A percentile compares a stretch with the other conserved stretches of the same genome.
phyloP scores from a whole-genome alignment of 2,113 vertebrate genomes.

The Eira barbara region DNA sequence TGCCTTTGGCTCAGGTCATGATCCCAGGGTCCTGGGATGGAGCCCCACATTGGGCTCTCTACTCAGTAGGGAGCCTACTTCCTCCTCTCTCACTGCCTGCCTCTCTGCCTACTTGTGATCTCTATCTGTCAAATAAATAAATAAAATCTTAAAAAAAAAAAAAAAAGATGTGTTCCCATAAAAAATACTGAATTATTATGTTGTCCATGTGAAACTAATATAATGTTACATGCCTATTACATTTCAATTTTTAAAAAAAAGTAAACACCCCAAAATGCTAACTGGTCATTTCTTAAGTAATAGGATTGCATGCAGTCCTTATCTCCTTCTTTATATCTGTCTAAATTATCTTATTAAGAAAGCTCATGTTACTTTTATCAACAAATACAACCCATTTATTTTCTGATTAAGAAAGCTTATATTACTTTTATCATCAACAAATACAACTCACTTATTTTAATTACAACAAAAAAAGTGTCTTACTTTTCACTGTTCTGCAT shows the following conservation, averaged over 20 bases:
- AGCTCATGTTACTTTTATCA: background rate
- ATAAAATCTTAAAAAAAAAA: no score
- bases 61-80: no score
- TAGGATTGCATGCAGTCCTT: background rate
- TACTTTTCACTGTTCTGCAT: background rate
- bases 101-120: no score
- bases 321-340: background rate
- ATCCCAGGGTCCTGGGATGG: no score
- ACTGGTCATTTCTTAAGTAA: conserved; percentile 11
- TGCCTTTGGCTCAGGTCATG: no score
- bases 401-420: background rate
- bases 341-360: conserved; percentile 5
- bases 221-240: background rate
- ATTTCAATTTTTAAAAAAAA: background rate
- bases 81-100: no score
- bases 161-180: background rate
- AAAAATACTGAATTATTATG: background rate
- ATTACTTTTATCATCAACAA: background rate
- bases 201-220: background rate
- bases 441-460: background rate
- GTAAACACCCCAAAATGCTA: background rate
- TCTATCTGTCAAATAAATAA: no score
- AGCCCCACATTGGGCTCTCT: no score
- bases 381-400: background rate
- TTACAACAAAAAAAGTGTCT: background rate